Conservation (phyloP, 2,888 invertebrate species). For the Suillia variegata region DNA sequence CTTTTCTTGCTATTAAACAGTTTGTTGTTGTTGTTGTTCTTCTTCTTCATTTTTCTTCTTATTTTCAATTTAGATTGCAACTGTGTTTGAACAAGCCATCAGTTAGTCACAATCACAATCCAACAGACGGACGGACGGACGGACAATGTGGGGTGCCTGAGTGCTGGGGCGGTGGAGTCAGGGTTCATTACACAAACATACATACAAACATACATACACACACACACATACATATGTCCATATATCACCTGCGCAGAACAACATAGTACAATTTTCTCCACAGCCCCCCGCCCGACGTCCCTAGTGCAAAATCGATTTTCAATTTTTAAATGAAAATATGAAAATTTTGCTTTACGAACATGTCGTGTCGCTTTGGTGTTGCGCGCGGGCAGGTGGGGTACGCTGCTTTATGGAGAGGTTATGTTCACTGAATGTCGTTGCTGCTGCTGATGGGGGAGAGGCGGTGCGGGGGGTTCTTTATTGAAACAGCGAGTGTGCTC, state of each 20-base stretch:
- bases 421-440: neutral
- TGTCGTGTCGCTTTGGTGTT: neutral
- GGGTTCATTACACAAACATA: neutral
- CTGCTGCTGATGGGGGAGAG: neutral
- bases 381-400: no score
- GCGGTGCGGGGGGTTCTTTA: no score
- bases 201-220: neutral
- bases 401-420: neutral
- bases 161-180: neutral
- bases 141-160: no score
- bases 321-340: constrained; percentile 6
- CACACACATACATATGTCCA: neutral
- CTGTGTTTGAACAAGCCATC: neutral
- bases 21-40: neutral
- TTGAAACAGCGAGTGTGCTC: no score
- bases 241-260: neutral
- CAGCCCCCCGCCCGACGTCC: neutral
- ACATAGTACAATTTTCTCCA: neutral
- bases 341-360: neutral
- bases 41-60: neutral
- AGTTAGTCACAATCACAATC: constrained; percentile 1
- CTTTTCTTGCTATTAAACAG: neutral
- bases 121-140: neutral
- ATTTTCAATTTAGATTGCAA: neutral
- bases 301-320: constrained; percentile 5